Evolutionary conservation across 2,113 vertebrate genomes (phyloP), one percentile per base, ranked within the genome.

Genomic region (Misgurnus mizolepis): DNA sequence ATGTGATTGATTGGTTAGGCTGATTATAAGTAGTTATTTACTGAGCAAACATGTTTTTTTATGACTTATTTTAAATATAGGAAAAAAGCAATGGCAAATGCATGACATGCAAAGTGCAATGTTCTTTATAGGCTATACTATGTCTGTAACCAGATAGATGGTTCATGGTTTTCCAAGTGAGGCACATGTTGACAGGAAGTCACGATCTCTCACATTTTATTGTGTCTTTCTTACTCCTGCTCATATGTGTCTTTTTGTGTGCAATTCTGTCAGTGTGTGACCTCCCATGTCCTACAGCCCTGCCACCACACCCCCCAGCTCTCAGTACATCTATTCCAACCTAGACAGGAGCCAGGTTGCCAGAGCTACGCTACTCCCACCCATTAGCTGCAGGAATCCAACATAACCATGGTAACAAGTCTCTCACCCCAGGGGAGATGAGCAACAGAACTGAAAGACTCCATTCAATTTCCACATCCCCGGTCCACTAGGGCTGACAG

Each of bases 321-420:
- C 89, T 89, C 84, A 74, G 60, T 80, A 83, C 71, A 89, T 90
- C 90, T 93, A 92, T 90, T 92, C 93, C 90, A 88, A 86, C 91
- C 91, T 92, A 92, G 94, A 91, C 84, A 92, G 89, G 58, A 82
- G 85, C 92, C 93, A 93, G 87, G 93, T 95, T 93, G 78, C 80
- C 93, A 94, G 87, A 86, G 91, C 92, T 93, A 94, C 94, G 94
- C 80, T 89, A 92, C 93, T 94, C 94, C 94, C 93, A 95, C 94
- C 95, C 88, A 94, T 93, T 95, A 93, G 93, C 94, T 92, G 93
- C 93, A 94, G 93, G 95, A 96, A 92, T 95, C 94, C 92, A 93
- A 89, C 88, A 96, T 98, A 97, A 95, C 96, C 96, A 98, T 98
- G 96, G 96, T 95, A 98, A 98, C 97, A 89, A 4, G 92, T 91